Conservation (phyloP, 1,140 invertebrate genomes). For the Atta texana region DNA sequence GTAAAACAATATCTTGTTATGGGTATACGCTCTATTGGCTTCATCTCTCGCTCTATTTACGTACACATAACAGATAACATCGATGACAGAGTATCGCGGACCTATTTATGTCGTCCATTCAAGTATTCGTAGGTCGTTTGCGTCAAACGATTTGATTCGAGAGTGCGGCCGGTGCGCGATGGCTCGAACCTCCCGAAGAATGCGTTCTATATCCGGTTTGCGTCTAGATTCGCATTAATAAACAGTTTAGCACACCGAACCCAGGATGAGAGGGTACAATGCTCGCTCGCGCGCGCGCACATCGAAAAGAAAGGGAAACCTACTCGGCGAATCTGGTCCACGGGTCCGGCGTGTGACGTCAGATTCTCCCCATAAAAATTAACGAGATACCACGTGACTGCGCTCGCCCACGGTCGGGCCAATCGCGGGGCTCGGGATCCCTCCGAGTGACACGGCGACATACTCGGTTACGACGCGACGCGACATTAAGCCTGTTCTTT, state of each 20-base stretch:
- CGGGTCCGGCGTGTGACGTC: constrained; percentile 67
- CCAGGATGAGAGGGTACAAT: background rate
- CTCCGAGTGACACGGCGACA: constrained; percentile 61
- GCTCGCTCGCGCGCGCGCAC: constrained; percentile 12
- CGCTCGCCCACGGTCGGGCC: constrained; percentile 64
- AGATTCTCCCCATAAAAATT: constrained; percentile 75
- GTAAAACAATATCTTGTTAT: constrained; percentile 47
- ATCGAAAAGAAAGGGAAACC: constrained; percentile 70
- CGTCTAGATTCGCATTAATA: constrained; percentile 62
- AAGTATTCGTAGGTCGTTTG: constrained; percentile 52
- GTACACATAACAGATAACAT: constrained; percentile 62
- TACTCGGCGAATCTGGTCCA: constrained; percentile 68
- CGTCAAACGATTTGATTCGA: constrained; percentile 35
- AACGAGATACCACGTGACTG: constrained; percentile 66
- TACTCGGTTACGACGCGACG: constrained; percentile 54
- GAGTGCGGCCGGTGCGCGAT: background rate
- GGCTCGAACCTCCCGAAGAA: constrained; percentile 51
- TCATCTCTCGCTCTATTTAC: constrained; percentile 58
- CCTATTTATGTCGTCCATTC: constrained; percentile 55
- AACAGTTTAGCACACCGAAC: constrained; percentile 59
- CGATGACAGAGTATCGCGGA: constrained; percentile 45
- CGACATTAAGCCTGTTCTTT: constrained; percentile 44
- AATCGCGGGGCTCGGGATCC: constrained; percentile 66
- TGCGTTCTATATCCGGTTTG: constrained; percentile 67
- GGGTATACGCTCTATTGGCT: constrained; percentile 44